Evolutionary conservation across 2,888 invertebrate species (phyloP).

Genomic region (Allacma fusca): DNA sequence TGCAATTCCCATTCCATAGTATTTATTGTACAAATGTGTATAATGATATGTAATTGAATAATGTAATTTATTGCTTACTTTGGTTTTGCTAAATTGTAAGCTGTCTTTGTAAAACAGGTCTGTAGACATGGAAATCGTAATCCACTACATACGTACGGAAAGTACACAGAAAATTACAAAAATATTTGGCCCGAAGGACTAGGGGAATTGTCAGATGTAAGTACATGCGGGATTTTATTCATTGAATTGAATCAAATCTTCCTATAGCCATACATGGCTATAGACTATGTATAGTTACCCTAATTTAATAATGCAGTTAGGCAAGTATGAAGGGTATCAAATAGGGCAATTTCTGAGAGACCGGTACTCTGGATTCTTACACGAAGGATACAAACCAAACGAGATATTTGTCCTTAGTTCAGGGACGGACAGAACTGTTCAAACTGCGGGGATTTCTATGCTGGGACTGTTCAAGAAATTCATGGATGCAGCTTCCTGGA

Average conservation of each 20-base stretch:
- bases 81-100: too few relatives aligned
- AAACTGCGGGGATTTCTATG: neutral
- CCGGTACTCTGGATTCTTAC: neutral
- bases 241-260: too few relatives aligned
- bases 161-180: neutral
- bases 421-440: neutral
- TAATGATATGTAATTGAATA: too few relatives aligned
- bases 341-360: neutral
- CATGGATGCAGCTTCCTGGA: neutral
- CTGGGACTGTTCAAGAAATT: neutral
- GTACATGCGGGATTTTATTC: neutral
- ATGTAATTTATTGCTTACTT: too few relatives aligned
- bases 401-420: neutral
- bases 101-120: too few relatives aligned
- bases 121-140: slow-evolving; percentile 5
- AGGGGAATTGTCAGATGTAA: neutral
- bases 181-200: neutral
- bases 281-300: too few relatives aligned
- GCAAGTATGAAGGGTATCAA: neutral
- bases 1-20: too few relatives aligned
- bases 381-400: neutral
- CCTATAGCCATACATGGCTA: too few relatives aligned
- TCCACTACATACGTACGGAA: neutral
- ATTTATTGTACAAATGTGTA: too few relatives aligned
- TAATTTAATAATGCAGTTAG: neutral